phyloP scores from a whole-genome alignment of 2,797 vertebrate genomes.

The Anabacerthia variegaticeps region DNA sequence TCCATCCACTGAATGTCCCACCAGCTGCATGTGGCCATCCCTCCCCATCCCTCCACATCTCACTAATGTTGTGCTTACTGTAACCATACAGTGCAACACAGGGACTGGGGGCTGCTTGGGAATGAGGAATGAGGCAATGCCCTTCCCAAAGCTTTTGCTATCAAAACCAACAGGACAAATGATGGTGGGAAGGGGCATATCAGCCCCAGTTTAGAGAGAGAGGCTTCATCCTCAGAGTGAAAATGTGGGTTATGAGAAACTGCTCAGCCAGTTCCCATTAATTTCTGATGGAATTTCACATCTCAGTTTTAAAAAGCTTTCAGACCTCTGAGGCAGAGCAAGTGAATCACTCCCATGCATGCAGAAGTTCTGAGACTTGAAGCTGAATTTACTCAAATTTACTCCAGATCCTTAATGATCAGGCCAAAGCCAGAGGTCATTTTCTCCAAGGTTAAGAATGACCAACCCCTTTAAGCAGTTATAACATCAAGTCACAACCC shows the following conservation, averaged over 20 bases:
- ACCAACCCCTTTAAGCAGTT: neutral
- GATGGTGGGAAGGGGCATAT: neutral
- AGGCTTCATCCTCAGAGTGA: neutral
- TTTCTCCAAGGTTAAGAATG: neutral
- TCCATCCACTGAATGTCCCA: neutral
- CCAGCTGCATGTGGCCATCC: neutral
- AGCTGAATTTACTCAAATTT: neutral
- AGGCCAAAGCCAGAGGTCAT: neutral
- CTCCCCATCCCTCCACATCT: neutral
- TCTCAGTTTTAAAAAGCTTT: neutral
- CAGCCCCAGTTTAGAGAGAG: neutral
- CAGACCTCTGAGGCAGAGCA: neutral
- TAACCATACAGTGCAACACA: neutral
- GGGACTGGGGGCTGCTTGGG: neutral
- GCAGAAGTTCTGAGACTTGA: neutral
- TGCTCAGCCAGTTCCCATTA: neutral
- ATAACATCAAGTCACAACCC: neutral
- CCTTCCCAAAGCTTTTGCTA: neutral
- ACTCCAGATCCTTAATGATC: neutral
- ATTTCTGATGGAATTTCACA: neutral
- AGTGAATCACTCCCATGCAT: neutral
- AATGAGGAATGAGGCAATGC: accelerated
- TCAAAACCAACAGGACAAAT: neutral
- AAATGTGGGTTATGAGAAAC: neutral
- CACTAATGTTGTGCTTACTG: neutral